These are phyloP conservation scores for Pseudococcus viburni DNA, from an alignment of 2,888 invertebrate genomes.

Conservation along the genomic window DNA sequence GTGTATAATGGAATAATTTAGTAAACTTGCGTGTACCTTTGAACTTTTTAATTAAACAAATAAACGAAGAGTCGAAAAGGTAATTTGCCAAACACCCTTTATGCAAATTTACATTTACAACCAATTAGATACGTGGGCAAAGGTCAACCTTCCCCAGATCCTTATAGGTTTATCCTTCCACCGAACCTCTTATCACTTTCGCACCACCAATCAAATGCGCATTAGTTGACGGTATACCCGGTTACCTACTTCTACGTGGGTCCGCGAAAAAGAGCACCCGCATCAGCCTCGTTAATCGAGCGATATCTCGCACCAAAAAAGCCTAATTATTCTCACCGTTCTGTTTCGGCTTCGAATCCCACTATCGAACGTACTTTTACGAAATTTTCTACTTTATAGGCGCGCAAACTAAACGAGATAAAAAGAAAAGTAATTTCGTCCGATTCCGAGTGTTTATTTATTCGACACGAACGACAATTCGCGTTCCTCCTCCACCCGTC, in stretches of 20 bases:
- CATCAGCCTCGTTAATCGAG: background rate
- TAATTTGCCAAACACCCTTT: constrained; percentile 24
- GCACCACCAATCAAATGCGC: constrained; percentile 9
- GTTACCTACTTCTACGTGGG: background rate
- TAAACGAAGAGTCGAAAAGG: constrained; percentile 19
- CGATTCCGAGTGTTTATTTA: constrained; percentile 10
- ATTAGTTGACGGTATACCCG: background rate
- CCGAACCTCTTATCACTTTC: background rate
- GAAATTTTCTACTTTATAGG: background rate
- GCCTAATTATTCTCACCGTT: constrained; percentile 4
- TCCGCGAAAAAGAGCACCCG: background rate
- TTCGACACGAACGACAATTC: background rate
- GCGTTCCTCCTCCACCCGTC: background rate
- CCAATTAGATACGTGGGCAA: constrained; percentile 5
- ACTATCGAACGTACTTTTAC: background rate
- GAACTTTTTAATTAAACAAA: constrained; percentile 32
- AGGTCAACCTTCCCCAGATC: constrained; percentile 5
- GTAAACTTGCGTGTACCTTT: constrained; percentile 45
- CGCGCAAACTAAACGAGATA: background rate
- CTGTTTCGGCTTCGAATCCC: background rate
- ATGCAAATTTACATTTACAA: constrained; percentile 21
- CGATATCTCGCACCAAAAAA: background rate
- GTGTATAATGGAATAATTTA: constrained; percentile 45
- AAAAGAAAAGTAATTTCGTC: constrained; percentile 14
- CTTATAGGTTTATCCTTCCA: background rate